These are phyloP conservation scores for Microchrysa polita DNA, from an alignment of 2,888 invertebrate species.

Conservation along the genomic window DNA sequence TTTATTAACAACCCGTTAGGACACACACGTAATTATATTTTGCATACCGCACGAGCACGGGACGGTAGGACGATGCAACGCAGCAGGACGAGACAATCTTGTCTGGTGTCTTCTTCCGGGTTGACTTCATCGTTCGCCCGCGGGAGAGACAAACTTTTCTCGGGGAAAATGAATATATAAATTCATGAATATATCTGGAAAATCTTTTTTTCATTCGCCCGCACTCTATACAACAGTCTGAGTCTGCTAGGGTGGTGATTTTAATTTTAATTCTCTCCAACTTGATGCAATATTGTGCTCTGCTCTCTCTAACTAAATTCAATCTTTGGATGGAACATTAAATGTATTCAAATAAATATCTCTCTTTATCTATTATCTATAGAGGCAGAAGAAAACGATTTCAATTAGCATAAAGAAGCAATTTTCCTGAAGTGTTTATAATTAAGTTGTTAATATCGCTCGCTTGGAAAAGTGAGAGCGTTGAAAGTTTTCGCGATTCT, in stretches of 20 bases:
- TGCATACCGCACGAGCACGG: too few species aligned
- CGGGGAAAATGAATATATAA: constrained; percentile 34
- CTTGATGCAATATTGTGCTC: not conserved
- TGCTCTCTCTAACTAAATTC: too few species aligned
- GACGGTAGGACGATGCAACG: too few species aligned
- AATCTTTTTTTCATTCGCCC: not conserved
- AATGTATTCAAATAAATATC: constrained; percentile 20
- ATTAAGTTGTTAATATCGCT: constrained; percentile 8
- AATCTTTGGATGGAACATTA: not conserved
- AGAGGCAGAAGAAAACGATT: not conserved
- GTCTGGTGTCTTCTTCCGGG: too few species aligned
- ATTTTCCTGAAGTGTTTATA: constrained; percentile 4
- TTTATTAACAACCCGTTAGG: too few species aligned
- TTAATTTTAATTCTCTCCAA: not conserved
- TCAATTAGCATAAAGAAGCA: constrained; percentile 20
- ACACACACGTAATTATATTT: too few species aligned
- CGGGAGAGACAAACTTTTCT: constrained; percentile 9
- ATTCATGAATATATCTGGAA: constrained; percentile 23
- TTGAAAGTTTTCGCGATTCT: too few species aligned
- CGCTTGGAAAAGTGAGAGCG: not conserved
- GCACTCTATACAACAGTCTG: too few species aligned
- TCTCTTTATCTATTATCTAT: constrained; percentile 4
- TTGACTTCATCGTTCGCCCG: too few species aligned
- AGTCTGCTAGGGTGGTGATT: too few species aligned
- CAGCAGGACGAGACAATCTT: too few species aligned